phyloP scores from a whole-genome alignment of 2,888 invertebrate genomes.

The Leucoma salicis region DNA sequence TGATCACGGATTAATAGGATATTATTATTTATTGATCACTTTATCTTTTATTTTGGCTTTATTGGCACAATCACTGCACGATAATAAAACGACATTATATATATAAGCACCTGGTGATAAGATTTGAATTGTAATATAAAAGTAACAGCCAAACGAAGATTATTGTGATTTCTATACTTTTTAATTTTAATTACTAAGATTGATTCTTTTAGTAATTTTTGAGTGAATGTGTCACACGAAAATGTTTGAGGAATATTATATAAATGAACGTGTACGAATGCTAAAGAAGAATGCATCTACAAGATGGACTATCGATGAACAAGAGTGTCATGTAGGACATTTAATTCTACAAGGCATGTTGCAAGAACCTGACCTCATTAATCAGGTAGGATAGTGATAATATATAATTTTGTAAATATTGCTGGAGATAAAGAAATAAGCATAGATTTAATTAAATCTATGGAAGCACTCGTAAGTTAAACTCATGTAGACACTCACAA shows the following conservation, averaged over 20 bases:
- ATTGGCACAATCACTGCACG: background rate
- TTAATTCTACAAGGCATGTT: slow-evolving; percentile 43
- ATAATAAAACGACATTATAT: background rate
- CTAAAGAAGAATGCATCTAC: slow-evolving; percentile 41
- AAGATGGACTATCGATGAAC: slow-evolving; percentile 37
- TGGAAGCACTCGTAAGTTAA: too few relatives aligned
- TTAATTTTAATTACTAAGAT: background rate
- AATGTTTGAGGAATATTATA: slow-evolving; percentile 35
- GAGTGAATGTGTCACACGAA: slow-evolving; percentile 7
- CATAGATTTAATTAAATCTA: too few relatives aligned
- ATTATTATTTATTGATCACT: too few relatives aligned
- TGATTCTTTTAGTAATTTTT: background rate
- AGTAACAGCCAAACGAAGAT: background rate
- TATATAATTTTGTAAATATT: too few relatives aligned
- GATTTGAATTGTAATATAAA: background rate
- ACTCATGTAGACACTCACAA: too few relatives aligned
- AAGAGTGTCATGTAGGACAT: slow-evolving; percentile 50
- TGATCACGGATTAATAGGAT: background rate
- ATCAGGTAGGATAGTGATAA: slow-evolving; percentile 36
- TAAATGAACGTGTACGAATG: slow-evolving; percentile 31
- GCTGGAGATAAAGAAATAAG: too few relatives aligned
- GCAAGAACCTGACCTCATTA: slow-evolving; percentile 34
- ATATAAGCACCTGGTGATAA: background rate
- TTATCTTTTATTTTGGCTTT: background rate
- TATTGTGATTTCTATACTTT: background rate